Percentiles rank a stretch among this genome's conserved stretches.
Conservation (phyloP, 2,888 invertebrate genomes). For the Nephrotoma flavescens region DNA sequence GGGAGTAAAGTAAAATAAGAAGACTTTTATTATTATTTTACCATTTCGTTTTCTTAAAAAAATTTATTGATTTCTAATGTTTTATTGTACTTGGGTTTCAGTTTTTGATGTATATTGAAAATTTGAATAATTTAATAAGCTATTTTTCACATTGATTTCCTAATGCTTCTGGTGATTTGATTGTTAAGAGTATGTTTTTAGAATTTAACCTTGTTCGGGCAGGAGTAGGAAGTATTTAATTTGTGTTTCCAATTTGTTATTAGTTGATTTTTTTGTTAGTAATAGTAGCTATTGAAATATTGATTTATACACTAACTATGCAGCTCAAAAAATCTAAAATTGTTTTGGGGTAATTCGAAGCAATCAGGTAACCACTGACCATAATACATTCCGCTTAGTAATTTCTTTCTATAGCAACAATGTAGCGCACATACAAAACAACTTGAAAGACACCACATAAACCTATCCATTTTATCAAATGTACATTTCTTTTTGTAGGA, state of each 20-base stretch:
- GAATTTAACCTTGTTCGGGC: too few species aligned
- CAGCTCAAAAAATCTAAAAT: too few species aligned
- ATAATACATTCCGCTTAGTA: too few species aligned
- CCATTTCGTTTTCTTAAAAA: not conserved
- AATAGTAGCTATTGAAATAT: too few species aligned
- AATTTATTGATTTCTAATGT: not conserved
- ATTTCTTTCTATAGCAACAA: too few species aligned
- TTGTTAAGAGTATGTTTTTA: not conserved
- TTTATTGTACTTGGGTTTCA: not conserved
- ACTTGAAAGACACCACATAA: not conserved
- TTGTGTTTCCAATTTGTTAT: too few species aligned
- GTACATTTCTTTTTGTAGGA: not conserved
- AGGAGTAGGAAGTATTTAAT: too few species aligned
- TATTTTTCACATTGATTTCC: not conserved
- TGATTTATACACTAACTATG: too few species aligned
- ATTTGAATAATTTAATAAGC: not conserved
- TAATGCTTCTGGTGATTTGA: not conserved
- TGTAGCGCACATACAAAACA: too few species aligned
- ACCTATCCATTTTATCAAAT: not conserved
- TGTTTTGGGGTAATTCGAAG: too few species aligned
- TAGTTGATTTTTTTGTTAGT: too few species aligned
- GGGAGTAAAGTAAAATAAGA: not conserved
- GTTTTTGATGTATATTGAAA: not conserved
- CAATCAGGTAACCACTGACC: too few species aligned
- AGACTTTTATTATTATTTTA: not conserved